A percentile compares a stretch with the other conserved stretches of the same genome.
These are phyloP conservation scores for Crioceris asparagi DNA, from an alignment of 2,888 invertebrate genomes.

Conservation along the genomic window DNA sequence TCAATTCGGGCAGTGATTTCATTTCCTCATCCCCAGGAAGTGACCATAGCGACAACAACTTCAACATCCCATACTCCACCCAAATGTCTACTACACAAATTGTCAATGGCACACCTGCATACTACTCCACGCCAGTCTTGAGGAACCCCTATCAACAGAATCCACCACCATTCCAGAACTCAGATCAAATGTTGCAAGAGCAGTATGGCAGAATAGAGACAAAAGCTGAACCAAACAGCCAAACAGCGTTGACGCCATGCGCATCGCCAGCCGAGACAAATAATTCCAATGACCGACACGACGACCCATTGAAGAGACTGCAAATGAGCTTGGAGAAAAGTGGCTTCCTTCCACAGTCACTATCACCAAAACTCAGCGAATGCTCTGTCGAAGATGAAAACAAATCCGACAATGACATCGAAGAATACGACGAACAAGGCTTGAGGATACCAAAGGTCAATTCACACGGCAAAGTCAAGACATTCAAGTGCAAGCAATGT, in stretches of 20 bases:
- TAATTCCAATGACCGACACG: conserved; percentile 6
- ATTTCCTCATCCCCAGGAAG: conserved; percentile 50
- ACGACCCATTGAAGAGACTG: conserved; percentile 32
- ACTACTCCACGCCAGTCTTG: conserved; percentile 22
- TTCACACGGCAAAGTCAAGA: conserved; percentile 75
- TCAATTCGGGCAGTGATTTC: conserved; percentile 51
- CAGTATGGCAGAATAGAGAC: too few species aligned
- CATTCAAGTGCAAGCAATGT: conserved; percentile 89
- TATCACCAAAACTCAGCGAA: conserved; percentile 28
- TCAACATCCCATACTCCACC: conserved; percentile 12
- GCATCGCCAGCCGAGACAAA: conserved; percentile 33
- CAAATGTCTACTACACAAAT: conserved; percentile 10
- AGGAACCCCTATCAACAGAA: too few species aligned
- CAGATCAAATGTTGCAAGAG: too few species aligned
- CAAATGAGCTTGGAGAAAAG: conserved; percentile 34
- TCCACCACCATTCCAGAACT: too few species aligned
- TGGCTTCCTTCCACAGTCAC: conserved; percentile 18
- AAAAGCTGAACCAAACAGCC: conserved; percentile 16
- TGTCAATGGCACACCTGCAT: conserved; percentile 21
- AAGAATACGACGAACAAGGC: conserved; percentile 49
- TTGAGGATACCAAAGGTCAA: conserved; percentile 46
- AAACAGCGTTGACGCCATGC: conserved; percentile 35
- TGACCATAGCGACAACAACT: conserved; percentile 33
- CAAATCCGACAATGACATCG: conserved; percentile 39
- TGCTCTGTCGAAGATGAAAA: conserved; percentile 39